Conservation (phyloP, 2,888 invertebrate species). For the Steinernema scapterisci region DNA sequence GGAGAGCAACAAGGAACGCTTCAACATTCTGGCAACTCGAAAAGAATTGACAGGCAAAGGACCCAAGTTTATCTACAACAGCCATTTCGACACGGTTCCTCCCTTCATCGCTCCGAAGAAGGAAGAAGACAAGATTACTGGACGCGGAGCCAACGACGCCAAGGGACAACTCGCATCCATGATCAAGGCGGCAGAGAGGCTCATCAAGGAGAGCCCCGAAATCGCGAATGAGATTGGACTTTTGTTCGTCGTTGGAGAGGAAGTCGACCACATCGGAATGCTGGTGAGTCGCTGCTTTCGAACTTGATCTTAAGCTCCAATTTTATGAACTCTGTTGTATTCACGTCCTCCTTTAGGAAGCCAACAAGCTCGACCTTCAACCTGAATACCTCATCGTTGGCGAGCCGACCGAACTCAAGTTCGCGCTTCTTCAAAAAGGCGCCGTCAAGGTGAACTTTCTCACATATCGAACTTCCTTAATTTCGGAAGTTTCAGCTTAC, state of each 20-base stretch:
- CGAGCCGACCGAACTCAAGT: constrained; percentile 64
- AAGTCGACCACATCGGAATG: constrained; percentile 64
- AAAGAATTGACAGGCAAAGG: not conserved
- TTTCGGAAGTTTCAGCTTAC: too few relatives aligned
- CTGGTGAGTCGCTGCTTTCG: constrained; percentile 41
- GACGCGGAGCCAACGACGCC: constrained; percentile 63
- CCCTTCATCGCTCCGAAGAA: constrained; percentile 57
- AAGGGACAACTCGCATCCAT: constrained; percentile 63
- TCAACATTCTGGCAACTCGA: constrained; percentile 53
- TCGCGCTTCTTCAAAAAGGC: constrained; percentile 62
- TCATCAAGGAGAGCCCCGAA: constrained; percentile 46
- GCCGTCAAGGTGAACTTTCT: constrained; percentile 52
- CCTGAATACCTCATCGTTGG: constrained; percentile 62
- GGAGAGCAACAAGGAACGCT: constrained; percentile 37
- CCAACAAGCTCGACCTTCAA: constrained; percentile 52
- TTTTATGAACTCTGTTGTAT: too few relatives aligned
- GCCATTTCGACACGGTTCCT: constrained; percentile 65
- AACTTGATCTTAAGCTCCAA: too few relatives aligned
- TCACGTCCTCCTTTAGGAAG: too few relatives aligned
- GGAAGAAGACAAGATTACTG: constrained; percentile 47
- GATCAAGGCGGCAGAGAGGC: constrained; percentile 55
- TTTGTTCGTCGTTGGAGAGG: constrained; percentile 64
- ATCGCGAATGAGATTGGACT: constrained; percentile 56
- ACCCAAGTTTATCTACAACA: constrained; percentile 57
- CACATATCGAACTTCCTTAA: too few relatives aligned